Evolutionary conservation across 2,797 vertebrate genomes (phyloP), one percentile per base, ranked within the genome.

Genomic region (Atherinosoma microstoma): DNA sequence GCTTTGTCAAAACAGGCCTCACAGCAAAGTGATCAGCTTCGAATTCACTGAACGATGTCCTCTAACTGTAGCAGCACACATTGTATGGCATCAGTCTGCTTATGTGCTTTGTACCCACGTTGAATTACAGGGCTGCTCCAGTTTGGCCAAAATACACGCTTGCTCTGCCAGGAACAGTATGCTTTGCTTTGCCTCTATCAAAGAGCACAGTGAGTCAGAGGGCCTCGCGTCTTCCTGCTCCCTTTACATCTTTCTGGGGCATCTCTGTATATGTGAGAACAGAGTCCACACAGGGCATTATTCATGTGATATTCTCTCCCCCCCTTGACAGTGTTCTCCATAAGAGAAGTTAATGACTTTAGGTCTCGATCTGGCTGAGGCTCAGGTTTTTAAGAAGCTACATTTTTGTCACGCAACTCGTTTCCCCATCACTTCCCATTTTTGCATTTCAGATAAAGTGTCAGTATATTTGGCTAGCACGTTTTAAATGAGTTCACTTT

Each of bases 121-220:
- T 70, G 80, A 82, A 81, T 73, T 60, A 68, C 35, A 6, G 0
- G 18, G 36, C n/a, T 78, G 84, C 24, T 87, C 89, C 84, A 88
- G 66, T 85, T 87, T 76, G 70, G 40, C 74, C 15, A 4, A 62
- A 64, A 77, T 67, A 74, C 63, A 51, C 6, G 29, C 51, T 59
- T 20, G 45, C 65, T 73, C 62, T 76, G 70, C 82, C 70, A 58
- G 61, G 68, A 49, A 45, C 69, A 54, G 58, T 12, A 5, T 24
- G 69, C 59, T 36, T 58, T 64, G 62, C 78, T 60, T 49, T 34
- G 66, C 53, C 10, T 36, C 60, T 30, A 56, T 79, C 70, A 79
- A 69, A 80, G 62, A 9, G 20, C 29, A 12, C 64, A 36, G 47
- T n/a, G 27, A 61, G 51, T 59, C 22, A 11, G 13, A 42, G 53